Percentiles rank a stretch among this genome's conserved stretches.
These are phyloP conservation scores for Zosterops pallidus DNA, from an alignment of 2,113 vertebrate species.

Conservation along the genomic window DNA sequence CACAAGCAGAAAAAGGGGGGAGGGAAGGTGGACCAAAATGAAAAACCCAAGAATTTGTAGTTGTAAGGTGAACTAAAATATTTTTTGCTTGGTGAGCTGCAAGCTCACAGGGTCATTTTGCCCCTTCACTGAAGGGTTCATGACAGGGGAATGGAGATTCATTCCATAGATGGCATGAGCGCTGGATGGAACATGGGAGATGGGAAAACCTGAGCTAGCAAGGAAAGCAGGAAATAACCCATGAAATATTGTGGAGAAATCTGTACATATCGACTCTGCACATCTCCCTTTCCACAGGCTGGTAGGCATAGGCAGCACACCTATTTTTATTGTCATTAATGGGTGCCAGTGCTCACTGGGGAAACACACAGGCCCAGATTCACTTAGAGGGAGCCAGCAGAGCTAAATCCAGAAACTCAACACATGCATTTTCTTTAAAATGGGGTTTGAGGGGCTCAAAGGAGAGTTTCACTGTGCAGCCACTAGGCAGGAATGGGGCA, in stretches of 20 bases:
- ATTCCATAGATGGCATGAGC: not conserved
- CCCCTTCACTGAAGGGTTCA: not conserved
- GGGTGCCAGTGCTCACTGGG: not conserved
- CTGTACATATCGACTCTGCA: not conserved
- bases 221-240: slow-evolving; percentile 4
- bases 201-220: not conserved
- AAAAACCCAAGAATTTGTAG: not conserved
- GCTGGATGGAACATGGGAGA: not conserved
- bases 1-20: not conserved
- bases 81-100: not conserved
- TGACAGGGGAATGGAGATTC: not conserved
- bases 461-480: not conserved
- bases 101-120: not conserved
- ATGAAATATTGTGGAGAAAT: not conserved
- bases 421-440: not conserved
- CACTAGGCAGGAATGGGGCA: not conserved
- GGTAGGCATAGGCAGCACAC: not conserved
- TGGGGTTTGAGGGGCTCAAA: not conserved
- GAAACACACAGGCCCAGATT: not conserved
- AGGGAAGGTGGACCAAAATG: not conserved
- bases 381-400: not conserved
- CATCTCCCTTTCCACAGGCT: not conserved
- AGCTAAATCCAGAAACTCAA: not conserved
- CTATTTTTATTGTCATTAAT: not conserved
- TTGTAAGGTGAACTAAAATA: not conserved